Conservation (phyloP, 1,140 invertebrate species). For the Trissolcus basalis region DNA sequence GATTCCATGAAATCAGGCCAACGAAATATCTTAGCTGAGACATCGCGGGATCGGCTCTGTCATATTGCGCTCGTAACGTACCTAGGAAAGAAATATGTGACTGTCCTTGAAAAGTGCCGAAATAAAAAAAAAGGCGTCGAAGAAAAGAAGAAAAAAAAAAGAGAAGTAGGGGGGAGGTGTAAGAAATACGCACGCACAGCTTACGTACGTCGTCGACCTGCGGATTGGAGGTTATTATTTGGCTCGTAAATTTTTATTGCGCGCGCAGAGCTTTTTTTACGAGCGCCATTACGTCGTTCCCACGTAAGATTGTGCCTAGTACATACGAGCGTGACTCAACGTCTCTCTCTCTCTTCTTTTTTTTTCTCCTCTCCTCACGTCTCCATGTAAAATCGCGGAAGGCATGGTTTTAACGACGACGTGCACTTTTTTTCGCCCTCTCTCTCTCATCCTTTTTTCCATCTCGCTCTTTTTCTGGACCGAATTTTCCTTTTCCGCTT, state of each 20-base stretch:
- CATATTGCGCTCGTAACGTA: constrained; percentile 23
- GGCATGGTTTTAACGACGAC: constrained; percentile 45
- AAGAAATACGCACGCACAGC: constrained; percentile 42
- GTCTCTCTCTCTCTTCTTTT: constrained; percentile 18
- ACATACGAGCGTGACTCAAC: constrained; percentile 42
- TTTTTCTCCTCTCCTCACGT: constrained; percentile 43
- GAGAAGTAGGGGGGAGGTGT: not conserved
- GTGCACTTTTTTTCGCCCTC: constrained; percentile 20
- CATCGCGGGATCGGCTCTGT: constrained; percentile 21
- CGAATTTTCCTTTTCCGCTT: constrained; percentile 10
- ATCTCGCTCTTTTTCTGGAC: constrained; percentile 17
- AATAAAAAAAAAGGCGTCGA: constrained; percentile 16
- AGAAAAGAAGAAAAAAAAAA: not conserved
- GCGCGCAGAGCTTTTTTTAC: constrained; percentile 62
- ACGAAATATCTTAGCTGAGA: constrained; percentile 40
- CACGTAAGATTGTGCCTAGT: constrained; percentile 59
- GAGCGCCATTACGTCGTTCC: constrained; percentile 63
- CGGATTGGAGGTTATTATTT: constrained; percentile 63
- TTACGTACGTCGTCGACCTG: constrained; percentile 52
- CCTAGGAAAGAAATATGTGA: not conserved
- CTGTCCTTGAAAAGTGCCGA: constrained; percentile 17
- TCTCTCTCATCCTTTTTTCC: constrained; percentile 36
- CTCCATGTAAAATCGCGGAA: constrained; percentile 39
- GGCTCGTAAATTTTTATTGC: constrained; percentile 66
- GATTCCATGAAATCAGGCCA: constrained; percentile 47